Evolutionary conservation across 1,140 invertebrate genomes (phyloP), one percentile per base, ranked within the genome.

Genomic region (Antheraea mylitta): DNA sequence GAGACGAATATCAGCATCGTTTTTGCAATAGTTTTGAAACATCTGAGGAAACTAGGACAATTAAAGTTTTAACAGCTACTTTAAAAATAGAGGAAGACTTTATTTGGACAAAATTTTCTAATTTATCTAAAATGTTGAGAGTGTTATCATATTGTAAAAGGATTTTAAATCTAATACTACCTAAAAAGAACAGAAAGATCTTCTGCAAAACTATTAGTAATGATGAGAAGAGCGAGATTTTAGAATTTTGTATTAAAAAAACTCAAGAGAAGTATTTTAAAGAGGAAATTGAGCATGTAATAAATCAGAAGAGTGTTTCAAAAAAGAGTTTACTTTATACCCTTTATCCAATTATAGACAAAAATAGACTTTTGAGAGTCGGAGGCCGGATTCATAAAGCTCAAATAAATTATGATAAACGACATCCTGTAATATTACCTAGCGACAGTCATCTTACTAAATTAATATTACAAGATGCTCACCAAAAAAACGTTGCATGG

Each of bases 101-200:
- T 45, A 45, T 64, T 64, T 64, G 63, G 63, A 64, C 36, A 42
- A 64, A 9, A 42, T 64, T 64, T 64, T 45, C 36, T 11, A 64
- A 64, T 64, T 45, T 64, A 64, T 64, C 36, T 42, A 64, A n/a
- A 42, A 64, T 45, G n/a, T 45, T 64, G 19, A 64, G 38, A 42
- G 37, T 64, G 6, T 6, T 64, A 18, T 13, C 63, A 1, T 64
- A 64, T 36, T 64, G 63, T 22, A 64, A 42, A 45, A 64, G 38
- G 13, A 16, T 38, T n/a, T 64, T 64, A 22, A 64, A 64, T 18
- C 38, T 64, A 45, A 64, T 45, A 45, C 37, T 45, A 42, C 16
- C 37, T 45, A 64, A 64, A 64, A 7, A n/a, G 18, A 59, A 59
- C n/a, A 9, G 58, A 6, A 18, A 59, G n/a, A 59, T 9, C 6